These are phyloP conservation scores for Heliconius eleuchia DNA, from an alignment of 1,140 invertebrate species.

Conservation along the genomic window DNA sequence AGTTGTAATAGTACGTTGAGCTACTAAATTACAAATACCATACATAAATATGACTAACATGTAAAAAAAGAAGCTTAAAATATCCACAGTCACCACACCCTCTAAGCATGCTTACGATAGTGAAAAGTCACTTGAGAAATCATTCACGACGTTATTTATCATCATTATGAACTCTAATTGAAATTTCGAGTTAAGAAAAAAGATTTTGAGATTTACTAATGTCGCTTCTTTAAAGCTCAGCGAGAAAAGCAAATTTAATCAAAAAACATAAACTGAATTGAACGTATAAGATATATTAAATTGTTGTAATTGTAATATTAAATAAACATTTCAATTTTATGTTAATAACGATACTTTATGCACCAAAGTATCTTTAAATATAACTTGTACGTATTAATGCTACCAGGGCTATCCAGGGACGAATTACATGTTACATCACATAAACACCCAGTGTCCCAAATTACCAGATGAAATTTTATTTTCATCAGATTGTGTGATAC, in stretches of 20 bases:
- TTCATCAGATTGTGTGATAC: conserved; percentile 59
- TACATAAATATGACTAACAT: background rate
- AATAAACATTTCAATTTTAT: background rate
- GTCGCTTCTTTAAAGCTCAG: too few species aligned
- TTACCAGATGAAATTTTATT: conserved; percentile 53
- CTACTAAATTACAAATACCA: background rate
- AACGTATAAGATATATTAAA: background rate
- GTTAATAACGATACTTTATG: background rate
- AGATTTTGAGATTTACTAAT: too few species aligned
- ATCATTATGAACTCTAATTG: too few species aligned
- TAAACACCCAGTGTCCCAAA: conserved; percentile 38
- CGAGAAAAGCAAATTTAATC: too few species aligned
- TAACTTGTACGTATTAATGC: background rate
- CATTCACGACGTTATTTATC: too few species aligned
- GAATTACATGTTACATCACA: background rate
- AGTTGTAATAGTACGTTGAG: background rate
- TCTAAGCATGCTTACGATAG: background rate
- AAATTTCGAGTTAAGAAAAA: too few species aligned
- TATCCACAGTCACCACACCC: background rate
- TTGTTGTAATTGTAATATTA: background rate
- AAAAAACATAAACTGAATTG: background rate
- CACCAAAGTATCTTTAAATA: too few species aligned
- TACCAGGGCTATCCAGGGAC: background rate
- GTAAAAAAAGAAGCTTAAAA: background rate
- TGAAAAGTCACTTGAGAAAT: background rate